Evolutionary conservation across 2,797 vertebrate species (phyloP).

Genomic region (Brachymystax lenok): DNA sequence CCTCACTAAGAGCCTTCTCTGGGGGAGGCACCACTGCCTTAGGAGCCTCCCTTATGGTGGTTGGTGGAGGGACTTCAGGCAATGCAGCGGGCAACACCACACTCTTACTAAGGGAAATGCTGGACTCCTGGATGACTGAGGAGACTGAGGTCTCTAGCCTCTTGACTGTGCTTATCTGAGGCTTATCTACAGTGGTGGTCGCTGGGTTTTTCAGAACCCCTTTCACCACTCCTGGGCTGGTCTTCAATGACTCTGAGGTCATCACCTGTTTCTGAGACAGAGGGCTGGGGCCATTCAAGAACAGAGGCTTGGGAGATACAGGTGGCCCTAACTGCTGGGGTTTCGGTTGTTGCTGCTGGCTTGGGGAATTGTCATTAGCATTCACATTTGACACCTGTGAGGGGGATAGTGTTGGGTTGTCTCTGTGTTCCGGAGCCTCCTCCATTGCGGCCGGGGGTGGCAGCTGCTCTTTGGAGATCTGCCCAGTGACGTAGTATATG

Average conservation of each 20-base stretch:
- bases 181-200: conserved; percentile 55
- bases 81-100: conserved; percentile 43
- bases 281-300: conserved; percentile 63
- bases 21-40: conserved; percentile 20
- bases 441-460: conserved; percentile 53
- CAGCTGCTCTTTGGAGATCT: conserved; percentile 74
- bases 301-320: conserved; percentile 72
- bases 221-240: conserved; percentile 61
- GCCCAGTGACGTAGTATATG: conserved; percentile 81
- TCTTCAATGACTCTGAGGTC: conserved; percentile 64
- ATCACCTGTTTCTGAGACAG: conserved; percentile 63
- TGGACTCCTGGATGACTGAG: conserved; percentile 31
- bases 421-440: conserved; percentile 65
- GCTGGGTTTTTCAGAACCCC: conserved; percentile 21
- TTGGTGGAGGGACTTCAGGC: conserved; percentile 28
- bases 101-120: conserved; percentile 37
- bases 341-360: conserved; percentile 50
- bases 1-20: conserved; percentile 32
- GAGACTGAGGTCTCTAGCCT: conserved; percentile 56
- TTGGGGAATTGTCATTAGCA: conserved; percentile 78
- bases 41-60: conserved; percentile 22
- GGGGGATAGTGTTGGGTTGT: conserved; percentile 59
- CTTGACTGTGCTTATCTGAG: conserved; percentile 69
- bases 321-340: conserved; percentile 61
- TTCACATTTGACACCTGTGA: conserved; percentile 83